Conservation (phyloP, 1,140 invertebrate species). For the Ruditapes philippinarum region DNA sequence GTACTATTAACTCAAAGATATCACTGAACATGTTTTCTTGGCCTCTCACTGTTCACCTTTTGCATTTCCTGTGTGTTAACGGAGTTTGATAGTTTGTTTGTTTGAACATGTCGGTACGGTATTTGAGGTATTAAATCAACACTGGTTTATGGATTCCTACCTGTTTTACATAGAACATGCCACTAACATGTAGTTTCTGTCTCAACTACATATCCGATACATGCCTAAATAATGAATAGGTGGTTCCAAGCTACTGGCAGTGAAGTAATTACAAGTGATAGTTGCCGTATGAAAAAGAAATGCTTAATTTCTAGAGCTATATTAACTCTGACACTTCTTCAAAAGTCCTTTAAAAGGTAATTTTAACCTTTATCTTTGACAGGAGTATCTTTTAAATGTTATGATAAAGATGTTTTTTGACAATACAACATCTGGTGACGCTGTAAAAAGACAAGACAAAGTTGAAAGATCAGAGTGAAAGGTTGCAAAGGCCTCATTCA, state of each 20-base stretch:
- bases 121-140: not conserved
- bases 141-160: not conserved
- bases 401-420: too few relatives aligned
- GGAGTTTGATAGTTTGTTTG: not conserved
- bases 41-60: not conserved
- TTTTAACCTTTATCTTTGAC: too few relatives aligned
- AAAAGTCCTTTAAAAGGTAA: too few relatives aligned
- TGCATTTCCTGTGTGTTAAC: not conserved
- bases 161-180: constrained; percentile 2
- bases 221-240: not conserved
- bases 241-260: not conserved
- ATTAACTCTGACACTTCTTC: too few relatives aligned
- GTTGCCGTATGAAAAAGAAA: too few relatives aligned
- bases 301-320: too few relatives aligned
- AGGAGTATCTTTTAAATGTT: too few relatives aligned
- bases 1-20: too few relatives aligned
- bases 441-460: too few relatives aligned
- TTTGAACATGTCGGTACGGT: not conserved
- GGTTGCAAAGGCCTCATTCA: too few relatives aligned
- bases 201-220: not conserved
- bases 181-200: not conserved
- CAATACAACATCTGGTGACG: too few relatives aligned
- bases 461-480: too few relatives aligned
- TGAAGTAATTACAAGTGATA: not conserved
- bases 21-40: not conserved